Percentiles rank a stretch among this genome's conserved stretches.
Conservation (phyloP, 2,113 vertebrate genomes). For the Crotophaga sulcirostris region DNA sequence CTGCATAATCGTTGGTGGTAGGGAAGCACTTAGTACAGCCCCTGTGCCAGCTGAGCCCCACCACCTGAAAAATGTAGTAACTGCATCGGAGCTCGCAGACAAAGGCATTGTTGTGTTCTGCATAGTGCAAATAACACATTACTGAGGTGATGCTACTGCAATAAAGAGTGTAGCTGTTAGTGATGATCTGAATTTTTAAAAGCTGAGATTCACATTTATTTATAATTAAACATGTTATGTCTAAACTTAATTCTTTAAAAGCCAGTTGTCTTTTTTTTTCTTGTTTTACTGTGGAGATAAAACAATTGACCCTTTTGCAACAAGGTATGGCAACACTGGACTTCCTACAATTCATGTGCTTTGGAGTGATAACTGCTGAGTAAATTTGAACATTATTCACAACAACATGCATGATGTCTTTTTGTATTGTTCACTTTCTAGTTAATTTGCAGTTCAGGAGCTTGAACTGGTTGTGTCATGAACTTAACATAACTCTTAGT, state of each 20-base stretch:
- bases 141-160: neutral
- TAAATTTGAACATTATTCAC: neutral
- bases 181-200: neutral
- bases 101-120: neutral
- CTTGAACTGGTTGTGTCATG: neutral
- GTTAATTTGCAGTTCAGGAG: neutral
- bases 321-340: neutral
- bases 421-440: neutral
- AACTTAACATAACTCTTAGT: neutral
- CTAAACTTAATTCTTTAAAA: neutral
- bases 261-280: neutral
- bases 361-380: neutral
- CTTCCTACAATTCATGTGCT: neutral
- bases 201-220: neutral
- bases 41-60: slow-evolving; percentile 32
- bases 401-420: neutral
- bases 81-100: neutral
- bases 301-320: neutral
- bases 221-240: neutral
- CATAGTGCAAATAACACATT: neutral
- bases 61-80: neutral
- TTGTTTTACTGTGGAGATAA: neutral
- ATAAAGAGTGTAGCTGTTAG: neutral
- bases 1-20: neutral
- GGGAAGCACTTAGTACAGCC: neutral